These are phyloP conservation scores for Parnassius orleans DNA, from an alignment of 2,888 invertebrate species.

Conservation along the genomic window DNA sequence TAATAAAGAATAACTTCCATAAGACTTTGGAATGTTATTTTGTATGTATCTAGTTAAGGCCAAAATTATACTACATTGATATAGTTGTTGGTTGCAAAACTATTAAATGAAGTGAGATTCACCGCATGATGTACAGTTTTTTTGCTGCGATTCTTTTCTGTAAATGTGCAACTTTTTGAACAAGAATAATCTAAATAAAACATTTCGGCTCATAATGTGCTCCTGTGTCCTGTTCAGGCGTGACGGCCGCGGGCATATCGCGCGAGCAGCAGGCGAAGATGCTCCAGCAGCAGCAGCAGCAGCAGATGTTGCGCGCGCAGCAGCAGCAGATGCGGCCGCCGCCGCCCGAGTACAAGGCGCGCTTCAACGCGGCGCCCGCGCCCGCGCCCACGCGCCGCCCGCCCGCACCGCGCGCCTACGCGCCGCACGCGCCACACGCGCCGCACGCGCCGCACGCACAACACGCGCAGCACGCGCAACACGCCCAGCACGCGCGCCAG, in stretches of 20 bases:
- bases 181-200: too few species aligned
- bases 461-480: constrained; percentile 41
- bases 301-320: constrained; percentile 82
- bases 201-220: too few species aligned
- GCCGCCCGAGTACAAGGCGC: constrained; percentile 92
- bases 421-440: constrained; percentile 43
- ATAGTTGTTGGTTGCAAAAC: too few species aligned
- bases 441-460: constrained; percentile 38
- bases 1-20: too few species aligned
- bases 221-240: constrained; percentile 42
- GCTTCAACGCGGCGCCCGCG: constrained; percentile 63
- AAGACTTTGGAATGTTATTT: too few species aligned
- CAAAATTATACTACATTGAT: too few species aligned
- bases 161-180: too few species aligned
- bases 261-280: constrained; percentile 85
- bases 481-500: constrained; percentile 56
- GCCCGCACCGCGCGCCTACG: constrained; percentile 47
- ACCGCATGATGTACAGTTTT: too few species aligned
- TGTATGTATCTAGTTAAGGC: too few species aligned
- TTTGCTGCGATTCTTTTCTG: too few species aligned
- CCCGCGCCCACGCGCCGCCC: constrained; percentile 44
- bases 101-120: too few species aligned
- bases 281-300: constrained; percentile 83
- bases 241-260: constrained; percentile 70
- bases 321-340: constrained; percentile 85